Base-by-base conservation (phyloP, 2,888 invertebrate genomes). In the Volucella inanis region DNA sequence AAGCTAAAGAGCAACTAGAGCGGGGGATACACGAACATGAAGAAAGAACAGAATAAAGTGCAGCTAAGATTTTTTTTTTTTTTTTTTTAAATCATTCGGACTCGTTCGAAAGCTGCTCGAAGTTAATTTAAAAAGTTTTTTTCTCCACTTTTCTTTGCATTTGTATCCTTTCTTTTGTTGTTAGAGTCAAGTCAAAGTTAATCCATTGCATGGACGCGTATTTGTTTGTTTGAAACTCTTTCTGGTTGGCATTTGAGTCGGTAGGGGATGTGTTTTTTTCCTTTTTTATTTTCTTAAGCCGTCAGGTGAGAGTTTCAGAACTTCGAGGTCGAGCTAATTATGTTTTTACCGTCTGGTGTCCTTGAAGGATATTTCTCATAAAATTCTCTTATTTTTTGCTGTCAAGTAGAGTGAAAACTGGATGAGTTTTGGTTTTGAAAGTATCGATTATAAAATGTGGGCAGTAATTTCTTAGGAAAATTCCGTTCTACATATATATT, bases 51-150 rank as follows among this genome's bases (percentile, higher is more conserved):
- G 52, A 62, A 72, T 54, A 79, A 55, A 75, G 64, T 79, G 80
- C 71, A 68, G 38, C 50, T 43, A 71, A 70, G 9, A 65, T 71
- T 22, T 22, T 22, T 3, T 22, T 31, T 31, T 31, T 31, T 31
- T 22, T 31, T 18, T 8, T 45, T 62, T 18, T 15, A 47, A 62
- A 59, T 54, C 64, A 61, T 59, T 70, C 54, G 12, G 12, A 62
- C 10, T 70, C 50, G n/a, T 54, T 75, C 41, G 50, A 67, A 77
- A 67, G 39, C 65, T 76, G 59, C 59, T 41, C 54, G 39, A 61
- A 80, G 79, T 84, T 84, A 80, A 84, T 84, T 84, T 84, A 50
- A 76, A 84, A 84, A 84, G 59, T 75, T 76, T 47, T 11, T 45
- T 62, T 14, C 43, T 14, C 4, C 45, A 18, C 14, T 22, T 62